Conservation (phyloP, 1,140 invertebrate species). For the Periplaneta americana region DNA sequence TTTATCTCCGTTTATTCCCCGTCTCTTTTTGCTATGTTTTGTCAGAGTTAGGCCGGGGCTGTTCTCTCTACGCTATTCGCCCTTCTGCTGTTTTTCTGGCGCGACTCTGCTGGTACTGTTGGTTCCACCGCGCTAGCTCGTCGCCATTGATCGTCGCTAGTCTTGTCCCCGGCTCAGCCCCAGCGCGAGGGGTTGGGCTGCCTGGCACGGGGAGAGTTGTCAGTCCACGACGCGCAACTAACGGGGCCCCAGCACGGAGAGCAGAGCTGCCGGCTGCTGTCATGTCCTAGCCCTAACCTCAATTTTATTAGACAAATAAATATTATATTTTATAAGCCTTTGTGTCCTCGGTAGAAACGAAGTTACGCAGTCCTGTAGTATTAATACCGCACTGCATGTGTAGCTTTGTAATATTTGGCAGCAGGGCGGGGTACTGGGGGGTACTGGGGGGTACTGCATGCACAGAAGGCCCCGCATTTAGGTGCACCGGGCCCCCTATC, state of each 20-base stretch:
- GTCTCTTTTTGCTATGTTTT: constrained; percentile 3
- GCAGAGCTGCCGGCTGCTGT: neutral
- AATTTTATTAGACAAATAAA: neutral
- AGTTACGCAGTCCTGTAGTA: too few species aligned
- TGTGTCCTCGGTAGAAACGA: too few species aligned
- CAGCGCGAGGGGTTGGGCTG: neutral
- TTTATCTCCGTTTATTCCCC: neutral
- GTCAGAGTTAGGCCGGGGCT: neutral
- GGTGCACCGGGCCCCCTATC: too few species aligned
- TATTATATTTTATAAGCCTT: neutral
- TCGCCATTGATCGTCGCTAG: constrained; percentile 3
- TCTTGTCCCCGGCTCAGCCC: neutral
- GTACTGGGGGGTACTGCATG: too few species aligned
- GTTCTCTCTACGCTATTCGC: neutral
- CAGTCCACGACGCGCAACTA: neutral
- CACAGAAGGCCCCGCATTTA: too few species aligned
- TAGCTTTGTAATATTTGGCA: too few species aligned
- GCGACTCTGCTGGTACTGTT: constrained; percentile 6
- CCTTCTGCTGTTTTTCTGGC: constrained; percentile 10
- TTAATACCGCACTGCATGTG: too few species aligned
- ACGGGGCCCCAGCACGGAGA: neutral
- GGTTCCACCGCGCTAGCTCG: neutral
- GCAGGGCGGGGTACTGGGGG: too few species aligned
- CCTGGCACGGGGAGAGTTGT: neutral
- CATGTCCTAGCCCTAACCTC: neutral